Evolutionary conservation across 2,797 vertebrate species (phyloP), one percentile per base, ranked within the genome.

Genomic region (Hapalemur alaotrensis): DNA sequence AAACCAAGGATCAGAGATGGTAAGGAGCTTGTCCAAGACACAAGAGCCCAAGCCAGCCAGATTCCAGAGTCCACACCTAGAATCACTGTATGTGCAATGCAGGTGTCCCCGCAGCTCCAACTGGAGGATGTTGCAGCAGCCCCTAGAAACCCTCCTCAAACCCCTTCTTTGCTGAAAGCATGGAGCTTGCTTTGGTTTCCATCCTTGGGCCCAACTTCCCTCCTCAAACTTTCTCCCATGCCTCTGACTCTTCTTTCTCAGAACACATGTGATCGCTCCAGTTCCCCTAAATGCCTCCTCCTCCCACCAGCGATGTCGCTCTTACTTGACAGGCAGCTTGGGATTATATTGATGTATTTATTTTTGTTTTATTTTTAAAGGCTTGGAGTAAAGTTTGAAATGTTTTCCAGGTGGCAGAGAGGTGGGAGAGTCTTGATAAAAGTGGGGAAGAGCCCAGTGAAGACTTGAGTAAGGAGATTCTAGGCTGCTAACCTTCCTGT

Each of bases 161-260:
- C 14, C 25, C 43, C 57, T 70, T 52, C 48, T 72, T 46, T 52
- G 72, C 78, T 35, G 48, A 69, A 72, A 91, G 48, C 41, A 5
- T 2, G 35, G 46, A 72, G 32, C 73, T 94, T 72, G 70, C 41
- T 35, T 95, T 91, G 41, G 65, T 81, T 95, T 89, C 93, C 85
- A 89, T 61, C 52, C 50, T 30, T 84, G 84, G 57, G 72, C 63
- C 81, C 52, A 73, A 94, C 89, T 96, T 97, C 95, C 91, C 76
- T 93, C 80, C 89, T 22, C 0, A 0, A 23, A 22, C 52, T 41
- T 54, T 20, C 76, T 83, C 84, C 52, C 28, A 8, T 5, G 32
- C 76, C 59, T 48, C 72, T 81, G 85, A 38, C 48, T 67, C n/a
- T 70, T 52, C 76, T 70, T 97, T 97, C 95, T 95, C 92, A 79